Percentiles rank a stretch among this genome's conserved stretches.
phyloP scores from a whole-genome alignment of 2,113 vertebrate genomes.

The Talpa occidentalis region DNA sequence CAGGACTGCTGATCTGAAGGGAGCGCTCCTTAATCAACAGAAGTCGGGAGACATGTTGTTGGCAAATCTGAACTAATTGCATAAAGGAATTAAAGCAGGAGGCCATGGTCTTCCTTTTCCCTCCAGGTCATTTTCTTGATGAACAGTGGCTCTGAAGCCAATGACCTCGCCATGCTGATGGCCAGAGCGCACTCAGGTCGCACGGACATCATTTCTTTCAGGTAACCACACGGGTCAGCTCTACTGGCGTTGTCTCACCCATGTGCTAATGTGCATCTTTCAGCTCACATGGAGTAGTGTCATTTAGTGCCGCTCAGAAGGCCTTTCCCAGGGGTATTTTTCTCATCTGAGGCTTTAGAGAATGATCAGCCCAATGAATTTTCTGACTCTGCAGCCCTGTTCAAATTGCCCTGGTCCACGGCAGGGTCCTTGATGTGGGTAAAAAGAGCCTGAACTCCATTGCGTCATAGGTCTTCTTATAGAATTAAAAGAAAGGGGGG shows the following conservation, averaged over 20 bases:
- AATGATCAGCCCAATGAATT: background rate
- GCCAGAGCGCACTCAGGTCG: constrained; percentile 92
- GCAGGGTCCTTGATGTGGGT: background rate
- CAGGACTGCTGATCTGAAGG: background rate
- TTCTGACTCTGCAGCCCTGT: background rate
- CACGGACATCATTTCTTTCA: constrained; percentile 92
- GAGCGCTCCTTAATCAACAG: background rate
- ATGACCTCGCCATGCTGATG: constrained; percentile 95
- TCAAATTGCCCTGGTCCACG: background rate
- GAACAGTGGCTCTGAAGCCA: constrained; percentile 97
- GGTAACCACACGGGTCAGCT: constrained; percentile 85
- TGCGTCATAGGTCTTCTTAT: background rate
- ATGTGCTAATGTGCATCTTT: background rate
- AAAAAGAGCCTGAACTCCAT: background rate
- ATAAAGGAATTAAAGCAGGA: background rate
- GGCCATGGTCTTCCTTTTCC: background rate
- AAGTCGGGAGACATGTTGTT: background rate
- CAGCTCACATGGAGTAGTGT: too few species aligned
- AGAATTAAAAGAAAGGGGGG: background rate
- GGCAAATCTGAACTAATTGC: background rate
- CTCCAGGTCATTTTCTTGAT: constrained; percentile 93
- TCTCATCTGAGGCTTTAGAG: constrained; percentile 14
- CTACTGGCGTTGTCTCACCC: background rate
- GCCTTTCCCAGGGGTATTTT: background rate
- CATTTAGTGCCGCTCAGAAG: too few species aligned